Base-by-base conservation (phyloP, 2,888 invertebrate species). In the Pharmacophagus antenor region DNA sequence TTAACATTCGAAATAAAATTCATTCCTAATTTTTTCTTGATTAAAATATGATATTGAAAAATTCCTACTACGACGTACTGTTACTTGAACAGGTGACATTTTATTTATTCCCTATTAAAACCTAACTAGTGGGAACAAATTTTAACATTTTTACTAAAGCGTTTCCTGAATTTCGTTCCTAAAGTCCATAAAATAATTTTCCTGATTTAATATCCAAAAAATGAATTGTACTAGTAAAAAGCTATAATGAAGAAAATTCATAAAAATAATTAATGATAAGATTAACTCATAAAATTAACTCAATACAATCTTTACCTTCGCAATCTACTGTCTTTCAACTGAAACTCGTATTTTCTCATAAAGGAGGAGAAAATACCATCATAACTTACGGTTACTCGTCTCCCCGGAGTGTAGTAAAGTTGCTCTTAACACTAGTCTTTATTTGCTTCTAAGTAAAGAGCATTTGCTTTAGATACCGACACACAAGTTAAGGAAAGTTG, bases 351-450 rank as follows among this genome's bases (percentile, higher is more conserved):
- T 61, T 88, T 89, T 84, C 88, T 89, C 88, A 88, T 89, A 87
- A 88, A 85, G 85, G 82, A 76, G 85, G 82, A 80, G 86, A 84
- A 83, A 88, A 85, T 84, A 84, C 86, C 82, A 76, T 83, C 84
- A 88, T 90, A 89, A 87, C 78, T 90, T 82, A 88, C 79, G 73
- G 85, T 89, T 88, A 90, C 83, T 72, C 73, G 70, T 77, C 81
- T 85, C 88, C 88, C 87, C 70, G 72, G 88, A 74, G 88, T 84
- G 84, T 84, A 85, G 86, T 89, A 88, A 88, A 87, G 85, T 87
- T 86, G 87, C 85, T 88, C 87, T 89, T 85, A 87, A 83, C 86
- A 88, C 88, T 84, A 88, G 85, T 88, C 86, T 88, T 88, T 85
- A 88, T 89, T 89, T 86, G 84, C 79, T 82, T 56, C 56, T 61